A percentile compares a stretch with the other conserved stretches of the same genome.
Conservation (phyloP, 2,888 invertebrate genomes). For the Brachypalpus laphriformis region DNA sequence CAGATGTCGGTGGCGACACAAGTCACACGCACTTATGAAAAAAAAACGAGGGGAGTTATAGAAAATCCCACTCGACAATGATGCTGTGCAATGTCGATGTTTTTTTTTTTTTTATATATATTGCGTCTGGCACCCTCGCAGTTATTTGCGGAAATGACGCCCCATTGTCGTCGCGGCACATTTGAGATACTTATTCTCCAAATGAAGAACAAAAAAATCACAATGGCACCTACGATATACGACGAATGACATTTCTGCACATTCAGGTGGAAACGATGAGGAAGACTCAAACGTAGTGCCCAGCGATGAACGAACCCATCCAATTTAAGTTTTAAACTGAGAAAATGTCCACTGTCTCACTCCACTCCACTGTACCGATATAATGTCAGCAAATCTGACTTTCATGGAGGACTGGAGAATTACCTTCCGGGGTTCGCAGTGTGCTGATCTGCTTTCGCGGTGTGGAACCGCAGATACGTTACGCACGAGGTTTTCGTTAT, state of each 20-base stretch:
- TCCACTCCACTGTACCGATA: constrained; percentile 17
- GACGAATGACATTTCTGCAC: constrained; percentile 13
- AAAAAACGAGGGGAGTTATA: constrained; percentile 2
- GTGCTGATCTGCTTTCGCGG: not conserved
- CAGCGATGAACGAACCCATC: not conserved
- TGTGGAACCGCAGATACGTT: constrained; percentile 24
- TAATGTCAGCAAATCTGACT: constrained; percentile 36
- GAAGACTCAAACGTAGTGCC: constrained; percentile 3
- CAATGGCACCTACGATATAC: constrained; percentile 4
- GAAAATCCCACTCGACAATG: constrained; percentile 31
- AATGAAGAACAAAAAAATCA: not conserved
- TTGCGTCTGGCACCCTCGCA: constrained; percentile 36
- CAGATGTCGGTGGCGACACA: constrained; percentile 45
- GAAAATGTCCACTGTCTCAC: constrained; percentile 14
- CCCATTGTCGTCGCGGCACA: constrained; percentile 16
- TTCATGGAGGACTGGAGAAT: constrained; percentile 30
- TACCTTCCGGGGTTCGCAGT: constrained; percentile 37
- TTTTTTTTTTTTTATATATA: constrained; percentile 11
- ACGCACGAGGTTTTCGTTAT: constrained; percentile 32
- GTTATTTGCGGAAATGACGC: constrained; percentile 38
- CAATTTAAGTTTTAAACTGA: constrained; percentile 24
- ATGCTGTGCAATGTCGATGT: not conserved
- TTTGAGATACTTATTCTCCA: constrained; percentile 26
- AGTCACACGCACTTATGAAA: constrained; percentile 49
- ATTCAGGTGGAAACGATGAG: constrained; percentile 41